Evolutionary conservation across 2,113 vertebrate genomes (phyloP), one percentile per base, ranked within the genome.

Genomic region (Saimiri boliviensis): DNA sequence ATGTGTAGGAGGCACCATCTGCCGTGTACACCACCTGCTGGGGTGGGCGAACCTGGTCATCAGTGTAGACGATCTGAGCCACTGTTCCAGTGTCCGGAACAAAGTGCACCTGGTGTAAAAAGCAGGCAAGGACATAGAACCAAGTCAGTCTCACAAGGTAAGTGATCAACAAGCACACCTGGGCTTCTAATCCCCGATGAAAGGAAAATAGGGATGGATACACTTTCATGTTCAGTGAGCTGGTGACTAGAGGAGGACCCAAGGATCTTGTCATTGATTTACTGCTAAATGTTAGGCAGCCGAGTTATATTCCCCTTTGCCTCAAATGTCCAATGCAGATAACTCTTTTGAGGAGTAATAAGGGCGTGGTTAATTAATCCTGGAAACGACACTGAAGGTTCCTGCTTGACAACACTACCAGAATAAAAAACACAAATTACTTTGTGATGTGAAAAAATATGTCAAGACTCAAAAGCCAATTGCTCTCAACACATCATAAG

Each of bases 21-120:
- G 99, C 99, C 0, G 99, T 98, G 88, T 99, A 99, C 20, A 99
- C 99, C 97, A 99, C 99, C 98, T 99, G 99, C 99, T 99, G 99
- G 0, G 99, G 97, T 1, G 99, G 98, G 12, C 99, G 99, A 12
- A 98, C 98, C 98, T 99, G 99, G 88, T 99, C 99, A 1, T 99
- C 99, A 0, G 99, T 99, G 98, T 99, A 99, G 93, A 99, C 99
- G 0, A 99, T 99, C 98, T 99, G 99, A 25, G 99, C 99, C 98
- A 99, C 99, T 0, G 99, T 89, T 27, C 99, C 99, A 0, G 98
- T 99, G 96, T 99, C 99, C 0, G 99, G 99, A 93, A 99, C 99
- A 95, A 99, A 99, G 98, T 99, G 99, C 66, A 99, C 99, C 99
- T 99, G 98, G 27, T 97, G 82, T 37, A 37, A 56, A 86, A 71